Base-by-base conservation (phyloP, 2,113 vertebrate genomes). In the Oncorhynchus kisutch region DNA sequence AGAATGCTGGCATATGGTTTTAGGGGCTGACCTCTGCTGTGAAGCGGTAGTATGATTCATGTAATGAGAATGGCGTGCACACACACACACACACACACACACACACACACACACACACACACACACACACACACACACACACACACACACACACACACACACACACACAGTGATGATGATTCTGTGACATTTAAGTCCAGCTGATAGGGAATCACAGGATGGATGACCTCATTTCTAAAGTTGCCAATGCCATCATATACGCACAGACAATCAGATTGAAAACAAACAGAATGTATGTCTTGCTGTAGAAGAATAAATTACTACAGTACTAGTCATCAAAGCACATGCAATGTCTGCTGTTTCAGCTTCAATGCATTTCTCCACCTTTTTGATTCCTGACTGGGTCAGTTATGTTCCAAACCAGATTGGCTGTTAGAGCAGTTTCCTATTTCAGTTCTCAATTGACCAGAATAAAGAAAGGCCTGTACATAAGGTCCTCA, bases 221-320 rank as follows among this genome's bases (percentile, higher is more conserved):
- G 78, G 59, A 39, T 88, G 88, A 90, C 87, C 89, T 87, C 18
- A 86, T 85, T 91, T 85, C 70, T 78, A 76, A 67, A 31, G n/a
- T 82, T 80, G 80, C 39, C 66, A 71, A 71, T 72, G 72, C 51
- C 71, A 83, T 79, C 84, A 79, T 77, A 77, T 78, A 86, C 74
- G 3, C 4, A 71, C 68, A 70, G 4, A 71, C 68, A 70, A 25
- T 31, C 34, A 45, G 39, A 71, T 25, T 45, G 39, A 45, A 45
- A 45, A 45, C 9, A 45, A 9, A 20, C 70, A 24, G 48, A 34
- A n/a, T 68, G 65, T 31, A 18, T 67, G 66, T 67, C 29, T 31
- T 12, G 14, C 16, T 31, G 18, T 11, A 34, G 18, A 20, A 39
- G 0, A 34, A 39, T 27, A 68, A 7, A 62, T 62, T 8, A 4